Conservation (phyloP, 2,888 invertebrate species). For the Oligia fasciuncula region DNA sequence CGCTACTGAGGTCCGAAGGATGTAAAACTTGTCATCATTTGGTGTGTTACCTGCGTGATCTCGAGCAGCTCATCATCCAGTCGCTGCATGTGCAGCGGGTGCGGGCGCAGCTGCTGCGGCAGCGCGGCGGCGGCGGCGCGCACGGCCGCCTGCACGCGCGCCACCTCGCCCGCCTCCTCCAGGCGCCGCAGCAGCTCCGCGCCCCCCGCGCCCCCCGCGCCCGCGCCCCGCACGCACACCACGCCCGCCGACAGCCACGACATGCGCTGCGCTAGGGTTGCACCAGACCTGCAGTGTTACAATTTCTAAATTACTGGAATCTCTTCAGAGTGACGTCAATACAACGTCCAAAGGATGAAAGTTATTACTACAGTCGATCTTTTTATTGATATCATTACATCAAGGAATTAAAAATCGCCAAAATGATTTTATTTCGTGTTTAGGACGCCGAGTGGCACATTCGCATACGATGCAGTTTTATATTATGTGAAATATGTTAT, state of each 20-base stretch:
- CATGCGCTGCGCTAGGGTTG: slow-evolving; percentile 94
- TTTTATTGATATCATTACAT: neutral
- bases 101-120: slow-evolving; percentile 90
- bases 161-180: slow-evolving; percentile 98
- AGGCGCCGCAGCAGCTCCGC: slow-evolving; percentile 94
- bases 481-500: neutral
- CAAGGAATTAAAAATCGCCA: neutral
- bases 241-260: slow-evolving; percentile 98
- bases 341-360: neutral
- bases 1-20: too few relatives aligned
- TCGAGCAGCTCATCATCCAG: slow-evolving; percentile 96
- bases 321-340: neutral
- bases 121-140: slow-evolving; percentile 81
- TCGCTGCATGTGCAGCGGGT: slow-evolving; percentile 91
- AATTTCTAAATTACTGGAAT: neutral
- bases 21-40: too few relatives aligned
- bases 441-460: neutral
- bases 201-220: slow-evolving; percentile 89
- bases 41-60: slow-evolving; percentile 93
- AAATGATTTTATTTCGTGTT: neutral
- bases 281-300: slow-evolving; percentile 90
- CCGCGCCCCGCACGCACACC: slow-evolving; percentile 98
- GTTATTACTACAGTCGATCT: neutral
- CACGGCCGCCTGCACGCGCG: slow-evolving; percentile 94
- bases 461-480: neutral